Conservation (phyloP, 2,888 invertebrate species). For the Macrostomum cliftonense region DNA sequence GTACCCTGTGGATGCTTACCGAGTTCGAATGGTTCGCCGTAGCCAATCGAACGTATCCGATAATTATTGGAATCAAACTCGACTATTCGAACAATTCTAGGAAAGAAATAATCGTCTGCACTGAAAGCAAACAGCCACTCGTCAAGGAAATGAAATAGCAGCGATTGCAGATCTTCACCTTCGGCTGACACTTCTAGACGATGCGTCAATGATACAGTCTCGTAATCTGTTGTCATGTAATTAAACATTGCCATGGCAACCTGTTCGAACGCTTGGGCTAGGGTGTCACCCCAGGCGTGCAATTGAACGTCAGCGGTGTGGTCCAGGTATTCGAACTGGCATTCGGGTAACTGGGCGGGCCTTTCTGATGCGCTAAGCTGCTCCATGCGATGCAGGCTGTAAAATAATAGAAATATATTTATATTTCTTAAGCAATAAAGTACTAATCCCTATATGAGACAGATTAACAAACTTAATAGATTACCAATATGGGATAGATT, state of each 20-base stretch:
- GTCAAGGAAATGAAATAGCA: constrained; percentile 78
- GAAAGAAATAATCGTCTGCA: constrained; percentile 68
- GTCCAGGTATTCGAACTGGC: constrained; percentile 59
- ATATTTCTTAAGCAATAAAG: too few species aligned
- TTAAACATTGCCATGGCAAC: constrained; percentile 83
- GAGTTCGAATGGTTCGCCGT: constrained; percentile 79
- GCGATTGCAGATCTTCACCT: constrained; percentile 64
- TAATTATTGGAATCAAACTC: neutral
- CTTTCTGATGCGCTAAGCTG: too few species aligned
- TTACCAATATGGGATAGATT: too few species aligned
- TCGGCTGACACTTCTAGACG: constrained; percentile 58
- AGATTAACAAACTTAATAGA: too few species aligned
- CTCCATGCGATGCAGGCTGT: too few species aligned
- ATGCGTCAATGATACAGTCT: constrained; percentile 51
- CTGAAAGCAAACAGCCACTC: constrained; percentile 78
- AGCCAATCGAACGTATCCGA: constrained; percentile 40
- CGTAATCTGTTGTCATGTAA: constrained; percentile 61
- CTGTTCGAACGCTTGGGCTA: constrained; percentile 78
- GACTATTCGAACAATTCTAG: constrained; percentile 39
- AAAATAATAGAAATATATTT: too few species aligned
- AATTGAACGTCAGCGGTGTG: constrained; percentile 99
- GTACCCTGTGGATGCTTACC: constrained; percentile 82
- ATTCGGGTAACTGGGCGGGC: neutral
- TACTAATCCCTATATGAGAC: too few species aligned
- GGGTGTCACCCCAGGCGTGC: constrained; percentile 70